Evolutionary conservation across 2,797 vertebrate species (phyloP).

Genomic region (Pangasius krempfi): DNA sequence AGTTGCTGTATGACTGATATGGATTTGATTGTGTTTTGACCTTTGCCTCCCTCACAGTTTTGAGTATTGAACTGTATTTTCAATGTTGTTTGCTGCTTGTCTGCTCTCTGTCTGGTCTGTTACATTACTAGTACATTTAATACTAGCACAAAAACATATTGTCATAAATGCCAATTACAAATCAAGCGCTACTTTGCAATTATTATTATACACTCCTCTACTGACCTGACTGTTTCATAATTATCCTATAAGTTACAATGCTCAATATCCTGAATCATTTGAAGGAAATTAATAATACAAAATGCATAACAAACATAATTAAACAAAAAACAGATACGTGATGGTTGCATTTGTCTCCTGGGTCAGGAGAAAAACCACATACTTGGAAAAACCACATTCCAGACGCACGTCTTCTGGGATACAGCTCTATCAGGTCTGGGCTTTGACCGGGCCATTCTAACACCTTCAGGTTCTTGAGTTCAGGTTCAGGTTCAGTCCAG

Average conservation of each 20-base stretch:
- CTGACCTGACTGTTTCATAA: background rate
- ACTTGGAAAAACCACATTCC: background rate
- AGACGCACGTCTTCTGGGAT: background rate
- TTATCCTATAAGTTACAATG: background rate
- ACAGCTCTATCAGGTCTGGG: background rate
- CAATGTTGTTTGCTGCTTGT: too few species aligned
- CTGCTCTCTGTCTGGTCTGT: too few species aligned
- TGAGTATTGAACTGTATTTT: too few species aligned
- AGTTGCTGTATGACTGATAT: too few species aligned
- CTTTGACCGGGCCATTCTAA: background rate
- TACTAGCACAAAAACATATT: too few species aligned
- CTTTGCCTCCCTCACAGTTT: too few species aligned
- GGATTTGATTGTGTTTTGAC: too few species aligned
- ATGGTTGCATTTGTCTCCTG: too few species aligned
- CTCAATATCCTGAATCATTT: background rate
- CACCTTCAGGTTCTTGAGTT: background rate
- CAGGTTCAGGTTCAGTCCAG: background rate
- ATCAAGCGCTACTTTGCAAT: too few species aligned
- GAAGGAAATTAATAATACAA: background rate
- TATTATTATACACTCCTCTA: background rate
- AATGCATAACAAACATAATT: background rate
- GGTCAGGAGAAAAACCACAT: background rate
- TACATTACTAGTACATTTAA: too few species aligned
- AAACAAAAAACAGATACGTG: too few species aligned
- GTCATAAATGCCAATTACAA: too few species aligned